A percentile compares a stretch with the other conserved stretches of the same genome.
Conservation (phyloP, 2,113 vertebrate species). For the Thalassarche chlororhynchos region DNA sequence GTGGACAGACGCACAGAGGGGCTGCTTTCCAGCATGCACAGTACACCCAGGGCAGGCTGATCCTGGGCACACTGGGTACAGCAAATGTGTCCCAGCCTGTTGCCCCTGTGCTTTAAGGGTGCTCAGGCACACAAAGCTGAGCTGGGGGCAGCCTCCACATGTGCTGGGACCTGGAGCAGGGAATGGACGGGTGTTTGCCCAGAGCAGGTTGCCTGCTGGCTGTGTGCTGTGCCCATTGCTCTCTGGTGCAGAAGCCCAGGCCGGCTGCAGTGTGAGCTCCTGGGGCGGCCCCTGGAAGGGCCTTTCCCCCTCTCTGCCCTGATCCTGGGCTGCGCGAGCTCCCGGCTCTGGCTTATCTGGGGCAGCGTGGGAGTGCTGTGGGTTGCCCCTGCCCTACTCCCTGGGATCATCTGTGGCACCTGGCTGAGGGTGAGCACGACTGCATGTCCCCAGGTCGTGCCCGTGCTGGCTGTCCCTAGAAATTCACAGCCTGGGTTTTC, state of each 20-base stretch:
- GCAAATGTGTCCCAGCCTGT: neutral
- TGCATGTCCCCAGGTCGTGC: rapidly evolving
- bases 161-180: neutral
- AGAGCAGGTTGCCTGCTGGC: neutral
- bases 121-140: neutral
- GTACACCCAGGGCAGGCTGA: neutral
- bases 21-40: neutral
- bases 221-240: rapidly evolving
- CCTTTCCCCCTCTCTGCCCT: neutral
- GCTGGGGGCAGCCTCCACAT: rapidly evolving
- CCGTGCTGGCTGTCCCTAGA: neutral
- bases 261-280: neutral
- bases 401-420: neutral
- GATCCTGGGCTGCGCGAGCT: rapidly evolving
- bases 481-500: neutral
- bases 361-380: neutral
- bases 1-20: neutral
- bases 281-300: neutral
- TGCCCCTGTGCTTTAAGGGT: neutral
- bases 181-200: neutral
- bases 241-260: neutral
- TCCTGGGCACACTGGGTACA: neutral
- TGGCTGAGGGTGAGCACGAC: neutral
- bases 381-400: neutral
- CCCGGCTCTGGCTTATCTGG: neutral